A percentile compares a stretch with the other conserved stretches of the same genome.
These are phyloP conservation scores for Nomada fucata DNA, from an alignment of 2,888 invertebrate genomes.

Conservation along the genomic window DNA sequence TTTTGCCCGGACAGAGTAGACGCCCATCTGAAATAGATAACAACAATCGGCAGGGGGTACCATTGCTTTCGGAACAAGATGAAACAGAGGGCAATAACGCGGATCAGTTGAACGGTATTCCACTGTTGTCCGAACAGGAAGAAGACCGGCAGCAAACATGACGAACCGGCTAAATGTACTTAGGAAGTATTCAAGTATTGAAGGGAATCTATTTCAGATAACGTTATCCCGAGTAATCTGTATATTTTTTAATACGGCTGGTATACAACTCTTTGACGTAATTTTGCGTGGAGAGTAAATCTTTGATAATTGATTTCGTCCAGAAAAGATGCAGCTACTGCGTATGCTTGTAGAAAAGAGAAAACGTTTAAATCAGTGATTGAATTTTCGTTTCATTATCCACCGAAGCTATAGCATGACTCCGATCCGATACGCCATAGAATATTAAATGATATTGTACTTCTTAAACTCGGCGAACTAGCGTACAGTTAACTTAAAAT, in stretches of 20 bases:
- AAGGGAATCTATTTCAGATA: constrained; percentile 33
- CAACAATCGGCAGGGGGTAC: constrained; percentile 80
- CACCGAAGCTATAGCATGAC: constrained; percentile 20
- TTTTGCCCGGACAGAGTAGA: constrained; percentile 85
- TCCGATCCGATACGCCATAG: constrained; percentile 32
- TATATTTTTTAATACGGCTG: constrained; percentile 64
- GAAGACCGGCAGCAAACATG: constrained; percentile 67
- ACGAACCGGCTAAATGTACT: constrained; percentile 50
- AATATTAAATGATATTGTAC: constrained; percentile 22
- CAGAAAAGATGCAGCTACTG: constrained; percentile 17
- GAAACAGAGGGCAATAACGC: constrained; percentile 74
- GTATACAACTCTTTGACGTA: constrained; percentile 29
- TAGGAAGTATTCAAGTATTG: constrained; percentile 21
- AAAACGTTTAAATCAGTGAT: constrained; percentile 37
- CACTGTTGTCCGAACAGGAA: constrained; percentile 76
- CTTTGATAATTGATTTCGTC: constrained; percentile 45
- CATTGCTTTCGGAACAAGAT: constrained; percentile 80
- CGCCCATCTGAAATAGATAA: constrained; percentile 78
- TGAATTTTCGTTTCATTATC: constrained; percentile 8
- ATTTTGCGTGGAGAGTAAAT: constrained; percentile 24
- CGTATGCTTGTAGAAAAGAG: constrained; percentile 28
- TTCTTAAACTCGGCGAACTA: constrained; percentile 41
- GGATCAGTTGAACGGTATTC: constrained; percentile 66
- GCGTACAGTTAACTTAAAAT: constrained; percentile 38
- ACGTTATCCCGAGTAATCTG: constrained; percentile 44